Percentiles rank a stretch among this genome's conserved stretches.
Conservation (phyloP, 1,140 invertebrate species). For the Aphaenogaster rudis region DNA sequence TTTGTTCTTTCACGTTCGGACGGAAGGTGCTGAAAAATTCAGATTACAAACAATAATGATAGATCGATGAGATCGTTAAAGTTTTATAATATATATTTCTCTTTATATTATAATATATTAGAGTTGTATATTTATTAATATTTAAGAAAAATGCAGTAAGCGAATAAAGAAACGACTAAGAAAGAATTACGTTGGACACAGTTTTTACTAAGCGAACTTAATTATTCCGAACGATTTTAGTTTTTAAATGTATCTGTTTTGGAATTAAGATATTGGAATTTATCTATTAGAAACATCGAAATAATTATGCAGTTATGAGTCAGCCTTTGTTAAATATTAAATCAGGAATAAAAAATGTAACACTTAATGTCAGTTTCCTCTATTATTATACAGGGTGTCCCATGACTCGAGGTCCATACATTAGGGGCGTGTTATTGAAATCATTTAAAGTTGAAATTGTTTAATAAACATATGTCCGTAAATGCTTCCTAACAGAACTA, state of each 20-base stretch:
- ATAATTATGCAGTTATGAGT: neutral
- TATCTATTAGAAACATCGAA: neutral
- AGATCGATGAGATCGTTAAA: neutral
- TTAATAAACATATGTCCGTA: too few relatives aligned
- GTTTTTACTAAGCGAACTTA: too few relatives aligned
- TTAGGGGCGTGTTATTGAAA: too few relatives aligned
- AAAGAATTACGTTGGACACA: neutral
- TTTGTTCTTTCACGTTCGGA: too few relatives aligned
- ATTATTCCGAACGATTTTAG: neutral
- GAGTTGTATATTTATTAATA: neutral
- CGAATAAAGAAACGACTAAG: neutral
- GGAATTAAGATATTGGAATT: neutral
- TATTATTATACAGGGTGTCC: too few relatives aligned
- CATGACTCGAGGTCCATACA: too few relatives aligned
- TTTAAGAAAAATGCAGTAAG: neutral
- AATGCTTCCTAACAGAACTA: too few relatives aligned
- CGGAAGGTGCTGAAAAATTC: neutral
- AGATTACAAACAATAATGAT: neutral
- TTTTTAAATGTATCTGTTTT: neutral
- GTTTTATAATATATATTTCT: neutral
- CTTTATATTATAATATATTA: neutral
- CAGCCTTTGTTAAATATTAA: too few relatives aligned
- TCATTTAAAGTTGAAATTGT: too few relatives aligned
- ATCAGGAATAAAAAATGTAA: too few relatives aligned
- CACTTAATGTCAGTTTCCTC: too few relatives aligned